Base-by-base conservation (phyloP, 2,888 invertebrate species). In the Lampropteryx suffumata region DNA sequence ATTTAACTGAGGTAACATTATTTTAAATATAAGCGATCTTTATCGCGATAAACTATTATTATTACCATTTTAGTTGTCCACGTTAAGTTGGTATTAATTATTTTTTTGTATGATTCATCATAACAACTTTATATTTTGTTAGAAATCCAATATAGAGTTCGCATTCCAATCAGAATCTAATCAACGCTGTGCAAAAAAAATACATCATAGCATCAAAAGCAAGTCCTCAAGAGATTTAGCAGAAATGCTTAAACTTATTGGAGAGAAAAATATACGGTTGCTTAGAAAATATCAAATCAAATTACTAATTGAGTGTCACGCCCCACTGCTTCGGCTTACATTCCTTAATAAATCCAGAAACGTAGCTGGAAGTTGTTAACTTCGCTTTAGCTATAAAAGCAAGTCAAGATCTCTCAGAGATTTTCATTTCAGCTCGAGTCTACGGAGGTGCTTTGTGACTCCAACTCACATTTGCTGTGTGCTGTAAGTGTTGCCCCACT, bases 291-390 rank as follows among this genome's bases (percentile, higher is more conserved):
- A 71, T 73, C 65, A 75, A 81, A 83, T 81, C 76, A 73, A 79
- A 77, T 71, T 74, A 74, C 75, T 84, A 84, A 85, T 84, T 82
- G 81, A 78, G 71, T 82, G 76, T 81, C 79, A 79, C 75, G 69
- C 69, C 69, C 73, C 67, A 64, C 62, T 70, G 68, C 71, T 73
- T 76, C 65, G 63, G 69, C 73, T 84, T 84, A 82, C 81, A 82
- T 82, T 79, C 74, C 76, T 75, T 78, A 78, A 79, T 78, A 82
- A 78, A 79, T 69, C 73, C 68, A 67, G 73, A 68, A 80, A 76
- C 64, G 73, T 68, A 74, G 66, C 71, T 70, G 64, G 73, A 79
- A 79, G 76, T 79, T 72, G 73, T 82, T 82, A 79, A 79, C 76
- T 73, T 64, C 62, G 77, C 77, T 79, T 79, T 83, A 71, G 70